Evolutionary conservation across 2,888 invertebrate species (phyloP).

Genomic region (Parasteatoda lunata): DNA sequence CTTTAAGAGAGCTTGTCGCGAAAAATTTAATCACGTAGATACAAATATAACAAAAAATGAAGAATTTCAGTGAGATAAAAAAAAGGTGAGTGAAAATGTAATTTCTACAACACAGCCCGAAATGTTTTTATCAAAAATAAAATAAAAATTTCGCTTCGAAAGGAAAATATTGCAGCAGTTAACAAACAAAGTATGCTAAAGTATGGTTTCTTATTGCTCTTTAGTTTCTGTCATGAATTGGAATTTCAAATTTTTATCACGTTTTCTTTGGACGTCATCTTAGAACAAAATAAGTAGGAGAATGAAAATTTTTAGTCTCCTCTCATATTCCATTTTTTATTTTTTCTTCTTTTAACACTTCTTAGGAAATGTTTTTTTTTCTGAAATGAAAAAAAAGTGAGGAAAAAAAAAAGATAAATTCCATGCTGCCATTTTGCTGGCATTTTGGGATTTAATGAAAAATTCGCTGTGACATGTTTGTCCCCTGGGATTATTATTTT

Average conservation of each 20-base stretch:
- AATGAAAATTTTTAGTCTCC: not conserved
- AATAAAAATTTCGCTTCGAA: not conserved
- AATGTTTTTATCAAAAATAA: conserved; percentile 31
- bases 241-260: conserved; percentile 33
- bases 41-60: conserved; percentile 10
- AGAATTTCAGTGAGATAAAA: not conserved
- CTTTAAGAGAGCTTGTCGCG: not conserved
- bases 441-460: not conserved
- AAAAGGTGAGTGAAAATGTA: conserved; percentile 5
- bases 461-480: conserved; percentile 5
- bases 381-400: no score
- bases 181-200: conserved; percentile 32
- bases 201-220: conserved; percentile 35
- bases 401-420: no score
- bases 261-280: conserved; percentile 23
- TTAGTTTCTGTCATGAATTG: conserved; percentile 1
- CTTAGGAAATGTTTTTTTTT: not conserved
- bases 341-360: not conserved
- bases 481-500: conserved; percentile 1
- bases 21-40: conserved; percentile 16
- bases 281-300: not conserved
- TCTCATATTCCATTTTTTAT: not conserved
- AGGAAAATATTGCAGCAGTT: conserved; percentile 37
- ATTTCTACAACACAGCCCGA: not conserved
- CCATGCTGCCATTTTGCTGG: no score